These are phyloP conservation scores for Sminthurides aquaticus DNA, from an alignment of 2,888 invertebrate genomes.

Conservation along the genomic window DNA sequence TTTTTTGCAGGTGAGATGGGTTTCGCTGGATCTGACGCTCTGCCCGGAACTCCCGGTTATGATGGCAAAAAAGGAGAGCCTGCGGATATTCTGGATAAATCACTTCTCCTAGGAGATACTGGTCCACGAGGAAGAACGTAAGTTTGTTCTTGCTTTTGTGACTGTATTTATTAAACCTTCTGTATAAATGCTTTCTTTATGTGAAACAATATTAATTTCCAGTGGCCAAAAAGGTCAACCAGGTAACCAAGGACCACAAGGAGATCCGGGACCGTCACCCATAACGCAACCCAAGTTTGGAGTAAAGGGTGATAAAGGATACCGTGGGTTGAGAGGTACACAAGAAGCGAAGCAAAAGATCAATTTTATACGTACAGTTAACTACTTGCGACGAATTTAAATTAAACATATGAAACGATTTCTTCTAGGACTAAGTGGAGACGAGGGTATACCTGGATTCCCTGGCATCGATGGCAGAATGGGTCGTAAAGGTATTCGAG, in stretches of 20 bases:
- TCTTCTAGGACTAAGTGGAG: too few species aligned
- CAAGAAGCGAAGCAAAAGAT: too few species aligned
- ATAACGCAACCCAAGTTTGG: slow-evolving; percentile 43
- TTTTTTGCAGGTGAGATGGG: slow-evolving; percentile 33
- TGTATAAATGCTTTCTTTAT: too few species aligned
- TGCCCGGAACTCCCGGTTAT: slow-evolving; percentile 37
- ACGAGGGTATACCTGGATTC: slow-evolving; percentile 36
- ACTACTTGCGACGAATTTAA: too few species aligned
- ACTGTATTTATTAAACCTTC: too few species aligned
- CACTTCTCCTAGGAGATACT: slow-evolving; percentile 51
- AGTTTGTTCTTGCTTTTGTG: too few species aligned
- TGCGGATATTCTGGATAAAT: slow-evolving; percentile 50
- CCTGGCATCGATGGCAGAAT: slow-evolving; percentile 44
- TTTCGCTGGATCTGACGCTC: slow-evolving; percentile 29
- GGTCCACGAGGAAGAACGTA: slow-evolving; percentile 47
- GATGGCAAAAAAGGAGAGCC: slow-evolving; percentile 53
- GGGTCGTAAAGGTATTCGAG: slow-evolving; percentile 43
- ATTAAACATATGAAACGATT: too few species aligned
- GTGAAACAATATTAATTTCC: too few species aligned
- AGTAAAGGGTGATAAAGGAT: slow-evolving; percentile 44
- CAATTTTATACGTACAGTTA: too few species aligned
- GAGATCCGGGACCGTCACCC: slow-evolving; percentile 45
- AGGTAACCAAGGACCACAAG: slow-evolving; percentile 48
- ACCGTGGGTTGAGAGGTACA: slow-evolving; percentile 38
- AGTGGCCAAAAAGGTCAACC: slow-evolving; percentile 46